phyloP scores from a whole-genome alignment of 2,888 invertebrate species.

The Chouioia cunea region DNA sequence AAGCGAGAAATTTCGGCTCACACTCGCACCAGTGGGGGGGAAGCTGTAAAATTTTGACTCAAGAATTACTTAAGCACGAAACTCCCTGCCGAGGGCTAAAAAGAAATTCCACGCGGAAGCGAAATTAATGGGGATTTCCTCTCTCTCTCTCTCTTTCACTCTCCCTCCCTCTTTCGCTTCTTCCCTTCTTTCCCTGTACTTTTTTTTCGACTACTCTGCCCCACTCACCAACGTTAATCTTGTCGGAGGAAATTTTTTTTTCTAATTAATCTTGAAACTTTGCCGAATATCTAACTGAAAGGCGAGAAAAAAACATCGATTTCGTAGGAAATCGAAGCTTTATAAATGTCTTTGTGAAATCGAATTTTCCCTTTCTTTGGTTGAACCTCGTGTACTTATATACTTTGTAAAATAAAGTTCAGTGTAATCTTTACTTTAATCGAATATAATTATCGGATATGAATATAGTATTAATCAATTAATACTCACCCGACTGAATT shows the following conservation, averaged over 20 bases:
- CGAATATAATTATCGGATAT: too few relatives aligned
- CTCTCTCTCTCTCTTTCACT: neutral
- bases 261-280: slow-evolving; percentile 9
- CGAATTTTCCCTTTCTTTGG: too few relatives aligned
- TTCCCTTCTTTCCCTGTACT: neutral
- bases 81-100: neutral
- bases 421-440: too few relatives aligned
- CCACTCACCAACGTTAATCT: neutral
- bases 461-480: too few relatives aligned
- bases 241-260: neutral
- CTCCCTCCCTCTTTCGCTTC: neutral
- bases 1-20: neutral
- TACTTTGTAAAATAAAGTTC: too few relatives aligned
- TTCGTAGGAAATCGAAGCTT: neutral
- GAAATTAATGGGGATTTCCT: slow-evolving; percentile 12
- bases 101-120: slow-evolving; percentile 24
- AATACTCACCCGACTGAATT: too few relatives aligned
- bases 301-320: neutral
- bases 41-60: slow-evolving; percentile 42
- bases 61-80: slow-evolving; percentile 3
- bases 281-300: neutral
- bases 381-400: too few relatives aligned
- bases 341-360: too few relatives aligned
- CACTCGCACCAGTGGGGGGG: slow-evolving; percentile 11
- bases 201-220: neutral